A percentile compares a stretch with the other conserved stretches of the same genome.
Evolutionary conservation across 1,140 invertebrate species (phyloP).

Genomic region (Bicyclus anynana): DNA sequence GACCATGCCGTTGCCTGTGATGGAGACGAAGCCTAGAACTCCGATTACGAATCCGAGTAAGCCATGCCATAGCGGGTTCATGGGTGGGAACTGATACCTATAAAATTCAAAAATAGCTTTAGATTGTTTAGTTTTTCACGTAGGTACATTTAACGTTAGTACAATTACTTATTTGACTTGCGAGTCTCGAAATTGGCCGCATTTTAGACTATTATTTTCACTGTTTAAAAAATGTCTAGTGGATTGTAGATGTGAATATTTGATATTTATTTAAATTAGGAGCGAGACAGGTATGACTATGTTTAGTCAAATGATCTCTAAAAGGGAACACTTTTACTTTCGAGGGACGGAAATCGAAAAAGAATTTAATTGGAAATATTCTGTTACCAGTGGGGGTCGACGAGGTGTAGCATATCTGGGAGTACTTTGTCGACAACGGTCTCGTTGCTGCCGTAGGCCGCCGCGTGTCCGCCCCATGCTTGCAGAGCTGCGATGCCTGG

Average conservation of each 20-base stretch:
- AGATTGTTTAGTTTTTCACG: too few species aligned
- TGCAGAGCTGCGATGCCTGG: slow-evolving; percentile 65
- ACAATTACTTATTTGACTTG: too few species aligned
- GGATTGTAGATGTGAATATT: too few species aligned
- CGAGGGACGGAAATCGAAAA: not conserved
- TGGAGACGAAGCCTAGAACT: slow-evolving; percentile 81
- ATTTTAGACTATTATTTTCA: too few species aligned
- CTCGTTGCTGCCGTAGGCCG: slow-evolving; percentile 70
- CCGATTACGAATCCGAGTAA: slow-evolving; percentile 81
- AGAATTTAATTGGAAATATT: not conserved
- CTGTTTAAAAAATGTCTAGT: too few species aligned
- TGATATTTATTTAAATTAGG: too few species aligned
- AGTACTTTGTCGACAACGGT: slow-evolving; percentile 77
- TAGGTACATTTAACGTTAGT: too few species aligned
- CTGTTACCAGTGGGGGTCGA: slow-evolving; percentile 79
- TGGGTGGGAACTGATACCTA: slow-evolving; percentile 81
- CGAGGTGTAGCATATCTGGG: slow-evolving; percentile 79
- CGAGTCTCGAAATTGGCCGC: too few species aligned
- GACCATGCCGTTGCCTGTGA: slow-evolving; percentile 90
- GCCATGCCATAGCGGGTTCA: slow-evolving; percentile 82
- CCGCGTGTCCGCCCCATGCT: slow-evolving; percentile 67
- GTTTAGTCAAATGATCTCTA: too few species aligned
- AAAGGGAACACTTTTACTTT: too few species aligned
- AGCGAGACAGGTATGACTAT: too few species aligned
- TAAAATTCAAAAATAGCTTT: too few species aligned